Conservation (phyloP, 1,140 invertebrate genomes). For the Heliconius hermathena region DNA sequence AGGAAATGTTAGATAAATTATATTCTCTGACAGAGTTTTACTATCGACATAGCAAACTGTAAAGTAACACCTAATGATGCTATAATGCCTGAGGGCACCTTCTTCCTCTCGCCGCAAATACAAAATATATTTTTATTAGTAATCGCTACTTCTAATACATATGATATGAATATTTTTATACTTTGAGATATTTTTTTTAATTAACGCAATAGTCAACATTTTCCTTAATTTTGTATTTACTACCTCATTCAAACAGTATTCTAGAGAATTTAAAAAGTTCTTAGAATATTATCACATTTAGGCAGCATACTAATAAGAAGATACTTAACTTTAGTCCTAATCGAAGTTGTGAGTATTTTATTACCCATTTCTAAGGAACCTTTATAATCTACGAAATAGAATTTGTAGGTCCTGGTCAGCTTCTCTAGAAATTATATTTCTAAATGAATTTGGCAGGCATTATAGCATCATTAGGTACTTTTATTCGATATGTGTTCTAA, state of each 20-base stretch:
- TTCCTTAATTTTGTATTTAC: no score
- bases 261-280: not conserved
- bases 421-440: not conserved
- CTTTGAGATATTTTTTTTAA: no score
- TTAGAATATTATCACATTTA: not conserved
- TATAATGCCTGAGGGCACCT: not conserved
- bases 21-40: not conserved
- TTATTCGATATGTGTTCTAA: no score
- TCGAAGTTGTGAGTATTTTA: not conserved
- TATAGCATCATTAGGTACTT: no score
- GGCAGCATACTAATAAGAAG: not conserved
- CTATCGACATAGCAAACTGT: not conserved
- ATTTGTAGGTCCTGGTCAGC: not conserved
- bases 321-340: not conserved
- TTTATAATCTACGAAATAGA: not conserved
- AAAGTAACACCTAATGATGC: no score
- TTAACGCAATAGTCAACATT: no score
- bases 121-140: no score
- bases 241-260: not conserved
- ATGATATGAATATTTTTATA: not conserved
- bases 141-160: no score
- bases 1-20: not conserved
- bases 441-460: no score
- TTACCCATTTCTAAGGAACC: not conserved
- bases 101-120: not conserved